Base-by-base conservation (phyloP, 2,113 vertebrate genomes). In the Lamprologus sp. region DNA sequence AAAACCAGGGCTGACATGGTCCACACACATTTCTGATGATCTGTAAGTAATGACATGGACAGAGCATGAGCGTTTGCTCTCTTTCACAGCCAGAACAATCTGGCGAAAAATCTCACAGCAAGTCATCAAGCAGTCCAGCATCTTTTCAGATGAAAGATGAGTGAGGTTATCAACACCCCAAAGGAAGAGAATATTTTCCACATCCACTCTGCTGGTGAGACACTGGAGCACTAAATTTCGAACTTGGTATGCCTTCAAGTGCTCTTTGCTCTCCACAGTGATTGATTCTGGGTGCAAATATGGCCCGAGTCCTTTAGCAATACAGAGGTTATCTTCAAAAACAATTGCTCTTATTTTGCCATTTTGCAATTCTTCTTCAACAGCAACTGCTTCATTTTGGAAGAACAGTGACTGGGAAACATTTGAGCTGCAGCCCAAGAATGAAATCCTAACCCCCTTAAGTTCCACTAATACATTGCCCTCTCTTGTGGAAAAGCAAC, bases 91-190 rank as follows among this genome's bases (percentile, higher is more conserved):
- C 77, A 97, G 87, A 87, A 97, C 89, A 56, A 97, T 81, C 81
- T 97, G 97, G 9, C 96, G 96, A 91, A 96, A 97, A 19, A 94
- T 86, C 84, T 97, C 97, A 84, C 97, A 98, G 82, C 95, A 97
- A 81, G 95, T 94, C 40, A 96, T 94, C 91, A 97, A n/a, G 23
- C 84, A 81, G 53, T 96, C 92, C 40, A 97, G 87, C 7, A 94
- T 85, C 85, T 87, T 89, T 19, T 94, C 31, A 55, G 96, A 89
- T 23, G 93, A 92, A 17, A 96, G 84, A 85, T 96, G 93, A 4
- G 89, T 94, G 21, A 97, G 65, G 86, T 96, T 96, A 51, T 97
- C 95, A 73, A 96, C 93, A 47, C 96, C 96, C 95, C 97, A 97
- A 73, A 98, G 84, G 86, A 97, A 97, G n/a, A 98, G 88, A 53